Percentiles rank a stretch among this genome's conserved stretches.
Evolutionary conservation across 2,797 vertebrate species (phyloP).

Genomic region (Pteronotus mesoamericanus): DNA sequence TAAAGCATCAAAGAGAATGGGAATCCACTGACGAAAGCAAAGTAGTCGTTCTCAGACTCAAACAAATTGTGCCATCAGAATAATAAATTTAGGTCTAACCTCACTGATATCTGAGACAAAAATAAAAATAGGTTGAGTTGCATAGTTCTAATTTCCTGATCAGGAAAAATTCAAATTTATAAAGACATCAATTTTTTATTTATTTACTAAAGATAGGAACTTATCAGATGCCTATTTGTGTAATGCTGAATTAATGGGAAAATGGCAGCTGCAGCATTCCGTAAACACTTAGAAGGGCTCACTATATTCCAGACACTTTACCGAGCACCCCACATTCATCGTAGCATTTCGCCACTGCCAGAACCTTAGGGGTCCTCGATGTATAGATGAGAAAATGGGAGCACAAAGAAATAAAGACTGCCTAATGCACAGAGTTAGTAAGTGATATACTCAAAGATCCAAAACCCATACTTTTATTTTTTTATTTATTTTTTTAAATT

Average conservation of each 20-base stretch:
- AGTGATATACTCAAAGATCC: not conserved
- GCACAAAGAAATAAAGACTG: not conserved
- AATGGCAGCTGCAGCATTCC: not conserved
- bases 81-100: conserved; percentile 37
- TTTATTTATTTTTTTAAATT: too few species aligned
- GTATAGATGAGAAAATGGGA: not conserved
- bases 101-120: conserved; percentile 18
- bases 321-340: not conserved
- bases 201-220: conserved; percentile 9
- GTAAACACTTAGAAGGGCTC: not conserved
- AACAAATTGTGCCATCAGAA: conserved; percentile 1
- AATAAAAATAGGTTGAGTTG: conserved; percentile 10
- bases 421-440: not conserved
- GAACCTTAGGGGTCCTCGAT: not conserved
- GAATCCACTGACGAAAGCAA: conserved; percentile 4
- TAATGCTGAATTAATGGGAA: not conserved
- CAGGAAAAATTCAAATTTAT: conserved; percentile 17
- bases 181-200: not conserved
- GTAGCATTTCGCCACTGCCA: not conserved
- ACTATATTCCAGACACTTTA: not conserved
- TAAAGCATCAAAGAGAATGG: conserved; percentile 43
- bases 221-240: not conserved
- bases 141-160: conserved; percentile 35
- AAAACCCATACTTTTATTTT: not conserved
- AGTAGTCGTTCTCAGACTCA: conserved; percentile 4